Percentiles rank a stretch among this genome's conserved stretches.
These are phyloP conservation scores for Dendrolimus houi DNA, from an alignment of 2,888 invertebrate genomes.

Conservation along the genomic window DNA sequence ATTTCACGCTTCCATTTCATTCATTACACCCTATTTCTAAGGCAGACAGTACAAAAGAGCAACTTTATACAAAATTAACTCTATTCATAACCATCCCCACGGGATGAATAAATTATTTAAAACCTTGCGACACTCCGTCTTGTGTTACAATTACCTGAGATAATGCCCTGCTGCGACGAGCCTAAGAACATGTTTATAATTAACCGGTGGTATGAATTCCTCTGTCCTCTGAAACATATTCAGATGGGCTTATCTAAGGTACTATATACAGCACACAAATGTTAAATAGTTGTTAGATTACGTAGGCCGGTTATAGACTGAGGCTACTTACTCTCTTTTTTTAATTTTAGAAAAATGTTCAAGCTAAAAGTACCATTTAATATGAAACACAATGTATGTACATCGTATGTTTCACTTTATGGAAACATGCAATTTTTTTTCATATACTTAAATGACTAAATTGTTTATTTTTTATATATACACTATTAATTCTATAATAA, in stretches of 20 bases:
- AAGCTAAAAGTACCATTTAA: no score
- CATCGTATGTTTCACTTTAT: no score
- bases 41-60: not conserved
- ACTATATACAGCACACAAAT: not conserved
- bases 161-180: constrained; percentile 22
- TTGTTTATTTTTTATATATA: no score
- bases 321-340: no score
- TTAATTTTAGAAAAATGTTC: no score
- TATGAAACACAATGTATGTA: no score
- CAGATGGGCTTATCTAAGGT: constrained; percentile 9
- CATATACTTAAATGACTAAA: no score
- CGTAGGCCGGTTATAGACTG: no score
- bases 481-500: no score
- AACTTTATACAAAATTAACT: not conserved
- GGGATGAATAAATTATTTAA: not conserved
- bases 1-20: not conserved
- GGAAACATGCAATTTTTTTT: no score
- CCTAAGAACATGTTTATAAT: constrained; percentile 26
- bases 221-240: constrained; percentile 18
- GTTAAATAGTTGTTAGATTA: no score
- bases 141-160: constrained; percentile 15
- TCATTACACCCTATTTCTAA: not conserved
- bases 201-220: constrained; percentile 31
- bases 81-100: not conserved
- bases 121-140: constrained; percentile 13